Percentiles rank a stretch among this genome's conserved stretches.
Evolutionary conservation across 2,797 vertebrate genomes (phyloP).

Genomic region (Lepidocolaptes lacrymiger): DNA sequence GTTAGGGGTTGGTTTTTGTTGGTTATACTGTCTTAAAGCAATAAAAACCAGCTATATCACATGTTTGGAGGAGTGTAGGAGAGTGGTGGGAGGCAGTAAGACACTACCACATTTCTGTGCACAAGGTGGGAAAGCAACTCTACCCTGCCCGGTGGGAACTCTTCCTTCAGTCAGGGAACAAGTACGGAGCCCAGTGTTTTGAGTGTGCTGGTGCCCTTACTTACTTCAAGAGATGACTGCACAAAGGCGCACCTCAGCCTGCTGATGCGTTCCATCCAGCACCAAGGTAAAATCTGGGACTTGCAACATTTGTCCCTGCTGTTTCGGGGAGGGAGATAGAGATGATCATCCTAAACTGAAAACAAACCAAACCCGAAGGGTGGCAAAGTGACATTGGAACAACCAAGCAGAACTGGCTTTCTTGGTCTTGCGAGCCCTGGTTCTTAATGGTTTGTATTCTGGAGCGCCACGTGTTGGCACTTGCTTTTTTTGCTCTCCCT

Average conservation of each 20-base stretch:
- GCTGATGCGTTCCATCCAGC: not conserved
- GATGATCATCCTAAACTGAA: not conserved
- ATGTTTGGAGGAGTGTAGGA: not conserved
- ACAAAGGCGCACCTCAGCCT: not conserved
- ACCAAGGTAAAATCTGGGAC: not conserved
- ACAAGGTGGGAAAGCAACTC: not conserved
- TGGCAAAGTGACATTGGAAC: not conserved
- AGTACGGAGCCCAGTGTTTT: not conserved
- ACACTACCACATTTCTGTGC: not conserved
- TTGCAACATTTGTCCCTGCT: not conserved
- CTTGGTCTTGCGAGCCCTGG: not conserved
- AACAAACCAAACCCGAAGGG: not conserved
- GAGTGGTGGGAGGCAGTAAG: not conserved
- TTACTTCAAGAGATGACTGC: not conserved
- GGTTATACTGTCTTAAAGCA: not conserved
- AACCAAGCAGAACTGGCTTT: not conserved
- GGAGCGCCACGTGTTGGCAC: constrained; percentile 55
- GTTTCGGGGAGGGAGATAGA: not conserved
- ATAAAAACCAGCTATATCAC: not conserved
- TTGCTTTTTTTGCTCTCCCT: accelerated
- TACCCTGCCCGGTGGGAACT: not conserved
- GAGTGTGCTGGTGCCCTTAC: not conserved
- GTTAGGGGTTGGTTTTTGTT: not conserved
- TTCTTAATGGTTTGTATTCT: not conserved
- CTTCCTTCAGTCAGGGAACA: accelerated